A percentile compares a stretch with the other conserved stretches of the same genome.
Evolutionary conservation across 2,888 invertebrate species (phyloP).

Genomic region (Gymnocheta viridis): DNA sequence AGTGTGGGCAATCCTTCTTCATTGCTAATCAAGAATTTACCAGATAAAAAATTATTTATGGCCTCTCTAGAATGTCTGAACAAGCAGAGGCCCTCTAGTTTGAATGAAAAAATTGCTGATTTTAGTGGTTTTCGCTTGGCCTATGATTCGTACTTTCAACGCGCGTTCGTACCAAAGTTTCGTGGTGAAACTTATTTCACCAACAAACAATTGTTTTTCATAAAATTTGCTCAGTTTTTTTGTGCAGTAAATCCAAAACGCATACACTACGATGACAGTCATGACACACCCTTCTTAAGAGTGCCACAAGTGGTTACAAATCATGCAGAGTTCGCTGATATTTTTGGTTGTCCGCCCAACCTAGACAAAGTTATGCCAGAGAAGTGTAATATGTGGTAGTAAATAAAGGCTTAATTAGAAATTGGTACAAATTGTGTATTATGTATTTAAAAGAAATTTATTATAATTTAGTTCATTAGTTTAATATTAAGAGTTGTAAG

Average conservation of each 20-base stretch:
- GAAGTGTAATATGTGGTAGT: conserved; percentile 61
- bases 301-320: conserved; percentile 70
- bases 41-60: conserved; percentile 39
- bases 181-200: background rate
- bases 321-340: conserved; percentile 69
- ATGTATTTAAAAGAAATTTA: background rate
- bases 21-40: conserved; percentile 46
- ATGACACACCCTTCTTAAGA: conserved; percentile 67
- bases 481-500: background rate
- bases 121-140: conserved; percentile 73
- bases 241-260: conserved; percentile 65
- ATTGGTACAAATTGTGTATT: conserved; percentile 41
- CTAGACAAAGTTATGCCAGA: background rate
- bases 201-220: conserved; percentile 70
- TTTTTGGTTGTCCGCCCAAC: conserved; percentile 62
- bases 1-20: conserved; percentile 68
- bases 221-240: conserved; percentile 74
- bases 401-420: background rate
- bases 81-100: conserved; percentile 60
- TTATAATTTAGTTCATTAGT: background rate
- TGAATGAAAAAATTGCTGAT: conserved; percentile 73
- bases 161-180: background rate
- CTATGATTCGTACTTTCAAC: conserved; percentile 68
- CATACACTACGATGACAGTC: conserved; percentile 62
- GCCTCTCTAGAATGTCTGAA: conserved; percentile 61